phyloP scores from a whole-genome alignment of 2,888 invertebrate species.

The Liopterus haemorrhoidalis region DNA sequence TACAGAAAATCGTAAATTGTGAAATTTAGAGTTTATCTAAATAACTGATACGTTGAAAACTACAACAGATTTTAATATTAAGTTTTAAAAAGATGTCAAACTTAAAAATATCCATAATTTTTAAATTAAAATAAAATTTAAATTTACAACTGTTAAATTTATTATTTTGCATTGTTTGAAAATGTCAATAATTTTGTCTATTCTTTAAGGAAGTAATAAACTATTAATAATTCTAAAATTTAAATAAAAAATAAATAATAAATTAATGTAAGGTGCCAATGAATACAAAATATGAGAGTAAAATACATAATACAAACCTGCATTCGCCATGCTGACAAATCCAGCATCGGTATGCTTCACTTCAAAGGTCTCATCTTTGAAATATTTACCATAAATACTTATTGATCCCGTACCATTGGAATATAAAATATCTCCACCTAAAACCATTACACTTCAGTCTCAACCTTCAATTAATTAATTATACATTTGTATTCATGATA shows the following conservation, averaged over 20 bases:
- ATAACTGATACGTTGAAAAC: too few species aligned
- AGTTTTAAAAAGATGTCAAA: too few species aligned
- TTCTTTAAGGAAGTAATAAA: too few species aligned
- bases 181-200: neutral
- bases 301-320: conserved; percentile 47
- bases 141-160: neutral
- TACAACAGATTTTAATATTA: too few species aligned
- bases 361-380: conserved; percentile 80
- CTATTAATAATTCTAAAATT: too few species aligned
- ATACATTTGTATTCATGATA: too few species aligned
- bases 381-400: conserved; percentile 79
- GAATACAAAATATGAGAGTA: conserved; percentile 28
- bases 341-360: conserved; percentile 77
- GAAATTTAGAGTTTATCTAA: too few species aligned
- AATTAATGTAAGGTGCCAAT: conserved; percentile 22
- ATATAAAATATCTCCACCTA: conserved; percentile 78
- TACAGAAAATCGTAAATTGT: too few species aligned
- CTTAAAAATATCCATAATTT: too few species aligned
- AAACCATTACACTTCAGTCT: conserved; percentile 28
- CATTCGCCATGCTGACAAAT: conserved; percentile 89
- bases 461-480: neutral
- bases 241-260: neutral
- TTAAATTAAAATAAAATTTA: neutral
- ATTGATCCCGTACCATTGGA: conserved; percentile 78
- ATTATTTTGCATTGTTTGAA: neutral